phyloP scores from a whole-genome alignment of 2,888 invertebrate species.

The Stenodera caucasica region DNA sequence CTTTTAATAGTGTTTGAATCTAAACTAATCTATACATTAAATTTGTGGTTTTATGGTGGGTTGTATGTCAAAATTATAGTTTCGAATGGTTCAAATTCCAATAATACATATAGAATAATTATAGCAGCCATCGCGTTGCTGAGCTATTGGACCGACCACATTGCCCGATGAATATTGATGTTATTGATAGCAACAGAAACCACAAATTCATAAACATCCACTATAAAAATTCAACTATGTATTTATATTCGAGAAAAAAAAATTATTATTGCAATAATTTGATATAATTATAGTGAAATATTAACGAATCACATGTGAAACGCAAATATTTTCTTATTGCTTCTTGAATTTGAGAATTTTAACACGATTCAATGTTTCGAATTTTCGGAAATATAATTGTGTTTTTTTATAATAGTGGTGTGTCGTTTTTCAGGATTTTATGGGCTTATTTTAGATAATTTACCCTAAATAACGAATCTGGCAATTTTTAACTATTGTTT shows the following conservation, averaged over 20 bases:
- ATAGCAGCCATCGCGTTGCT: not conserved
- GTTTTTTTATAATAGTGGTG: too few species aligned
- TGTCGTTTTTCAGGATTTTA: too few species aligned
- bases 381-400: too few species aligned
- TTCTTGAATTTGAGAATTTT: too few species aligned
- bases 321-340: too few species aligned
- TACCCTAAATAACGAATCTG: too few species aligned
- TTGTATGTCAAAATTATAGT: conserved; percentile 4
- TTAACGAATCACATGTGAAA: too few species aligned
- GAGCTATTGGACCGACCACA: too few species aligned
- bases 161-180: not conserved
- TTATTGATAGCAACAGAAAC: conserved; percentile 1
- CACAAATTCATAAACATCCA: conserved; percentile 1
- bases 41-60: conserved; percentile 39
- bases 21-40: conserved; percentile 40
- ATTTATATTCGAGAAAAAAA: not conserved
- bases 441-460: too few species aligned
- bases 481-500: too few species aligned
- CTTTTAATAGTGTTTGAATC: conserved; percentile 44
- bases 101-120: not conserved
- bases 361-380: too few species aligned
- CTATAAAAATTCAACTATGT: not conserved
- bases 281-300: too few species aligned
- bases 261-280: not conserved
- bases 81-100: conserved; percentile 1